Evolutionary conservation across 2,113 vertebrate species (phyloP), one percentile per base, ranked within the genome.

Genomic region (Fulica atra): DNA sequence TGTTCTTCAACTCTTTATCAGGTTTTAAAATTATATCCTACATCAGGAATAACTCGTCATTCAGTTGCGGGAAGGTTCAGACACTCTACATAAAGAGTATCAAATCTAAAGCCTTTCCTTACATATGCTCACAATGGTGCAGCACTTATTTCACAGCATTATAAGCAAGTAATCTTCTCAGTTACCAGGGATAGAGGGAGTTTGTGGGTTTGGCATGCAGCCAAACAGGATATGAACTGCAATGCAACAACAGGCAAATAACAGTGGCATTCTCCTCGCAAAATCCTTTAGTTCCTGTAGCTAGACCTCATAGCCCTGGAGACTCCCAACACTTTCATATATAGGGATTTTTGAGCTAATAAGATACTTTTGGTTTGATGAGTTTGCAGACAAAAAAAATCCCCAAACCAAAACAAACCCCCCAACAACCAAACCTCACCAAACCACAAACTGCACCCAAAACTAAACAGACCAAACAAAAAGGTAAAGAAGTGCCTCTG

Each of bases 161-260:
- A 83, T 53, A 74, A 70, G 80, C 64, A 80, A 92, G 50, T 56
- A 77, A 94, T 77, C 44, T 74, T 68, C 88, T 88, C 71, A 46
- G 86, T 92, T 74, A 86, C 69, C 81, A 81, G 56, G 93, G 89
- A 65, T 0, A 81, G 95, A 88, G 51, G 40, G 72, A 93, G 79
- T 76, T 28, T 93, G 82, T 82, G 82, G 82, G 36, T 92, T 86
- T 93, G 88, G 94, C 94, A 85, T 7, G 23, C 76, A 72, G 88
- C 71, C 35, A 0, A 82, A 63, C 86, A 96, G 76, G 76, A 86
- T 86, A 80, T 92, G 88, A 96, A 86, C 53, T 82, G 80, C 81
- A 85, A 51, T 16, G 72, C 82, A 93, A 90, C 85, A 92, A 88
- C 57, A 81, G 74, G 86, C 70, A 92, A 90, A 40, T 64, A 82